phyloP scores from a whole-genome alignment of 2,113 vertebrate genomes.

The Corythoichthys haematopterus region DNA sequence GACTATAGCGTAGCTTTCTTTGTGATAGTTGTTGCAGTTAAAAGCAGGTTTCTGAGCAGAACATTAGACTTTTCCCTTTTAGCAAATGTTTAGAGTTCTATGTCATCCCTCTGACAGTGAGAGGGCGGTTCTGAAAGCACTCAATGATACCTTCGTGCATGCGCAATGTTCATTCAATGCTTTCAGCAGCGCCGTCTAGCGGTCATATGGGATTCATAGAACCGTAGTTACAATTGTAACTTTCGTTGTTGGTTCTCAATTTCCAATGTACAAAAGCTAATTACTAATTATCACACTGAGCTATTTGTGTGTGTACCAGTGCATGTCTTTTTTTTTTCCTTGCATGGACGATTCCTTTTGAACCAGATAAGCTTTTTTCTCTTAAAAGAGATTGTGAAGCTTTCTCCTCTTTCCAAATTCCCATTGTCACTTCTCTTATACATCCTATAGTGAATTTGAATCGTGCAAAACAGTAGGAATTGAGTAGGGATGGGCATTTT shows the following conservation, averaged over 20 bases:
- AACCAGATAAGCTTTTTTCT: conserved; percentile 47
- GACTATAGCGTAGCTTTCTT: conserved; percentile 3
- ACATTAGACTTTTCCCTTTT: not conserved
- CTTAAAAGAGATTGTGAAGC: conserved; percentile 43
- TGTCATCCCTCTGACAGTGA: too few species aligned
- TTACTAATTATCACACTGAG: conserved; percentile 84
- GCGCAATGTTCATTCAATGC: too few species aligned
- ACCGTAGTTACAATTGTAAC: too few species aligned
- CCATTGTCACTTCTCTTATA: conserved; percentile 44
- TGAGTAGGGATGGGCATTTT: not conserved
- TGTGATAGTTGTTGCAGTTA: not conserved
- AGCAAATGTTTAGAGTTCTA: not conserved
- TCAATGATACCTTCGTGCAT: too few species aligned
- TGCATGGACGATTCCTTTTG: conserved; percentile 82
- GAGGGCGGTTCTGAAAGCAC: too few species aligned
- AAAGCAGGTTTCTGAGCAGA: conserved; percentile 21
- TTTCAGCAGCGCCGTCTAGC: too few species aligned
- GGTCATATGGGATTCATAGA: too few species aligned
- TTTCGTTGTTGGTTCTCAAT: conserved; percentile 7
- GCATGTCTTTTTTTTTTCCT: conserved; percentile 88
- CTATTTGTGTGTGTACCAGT: conserved; percentile 65
- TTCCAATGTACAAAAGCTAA: conserved; percentile 58
- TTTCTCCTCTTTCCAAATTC: conserved; percentile 51
- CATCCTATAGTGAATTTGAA: conserved; percentile 57
- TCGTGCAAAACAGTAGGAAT: conserved; percentile 70